These are phyloP conservation scores for Zaprionus lineosus DNA, from an alignment of 2,888 invertebrate genomes.

Conservation along the genomic window DNA sequence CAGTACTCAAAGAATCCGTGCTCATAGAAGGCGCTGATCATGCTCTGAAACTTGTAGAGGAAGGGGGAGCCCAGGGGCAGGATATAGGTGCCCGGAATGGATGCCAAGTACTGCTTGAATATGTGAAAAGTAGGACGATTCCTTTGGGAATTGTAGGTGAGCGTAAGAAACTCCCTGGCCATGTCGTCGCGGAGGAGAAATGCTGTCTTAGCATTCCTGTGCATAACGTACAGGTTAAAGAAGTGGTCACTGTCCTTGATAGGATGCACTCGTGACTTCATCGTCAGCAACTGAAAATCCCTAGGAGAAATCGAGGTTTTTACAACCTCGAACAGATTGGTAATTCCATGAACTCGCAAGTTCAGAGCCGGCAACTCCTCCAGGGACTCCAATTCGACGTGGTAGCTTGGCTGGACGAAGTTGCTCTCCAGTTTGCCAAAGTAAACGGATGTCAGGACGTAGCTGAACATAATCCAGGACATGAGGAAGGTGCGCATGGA, in stretches of 20 bases:
- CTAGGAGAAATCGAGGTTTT: conserved; percentile 38
- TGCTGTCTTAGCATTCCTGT: conserved; percentile 21
- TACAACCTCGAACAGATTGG: conserved; percentile 47
- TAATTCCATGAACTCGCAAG: conserved; percentile 59
- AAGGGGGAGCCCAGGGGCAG: conserved; percentile 72
- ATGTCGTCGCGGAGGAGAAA: conserved; percentile 72
- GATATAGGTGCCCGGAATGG: conserved; percentile 72
- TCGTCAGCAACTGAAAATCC: conserved; percentile 38
- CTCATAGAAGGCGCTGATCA: conserved; percentile 67
- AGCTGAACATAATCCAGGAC: conserved; percentile 80
- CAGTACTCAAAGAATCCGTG: conserved; percentile 78
- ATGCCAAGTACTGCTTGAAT: conserved; percentile 75
- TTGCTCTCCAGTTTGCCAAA: conserved; percentile 80
- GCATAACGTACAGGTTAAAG: conserved; percentile 26
- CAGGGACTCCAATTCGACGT: conserved; percentile 70
- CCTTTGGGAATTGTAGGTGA: conserved; percentile 65
- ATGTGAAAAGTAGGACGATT: conserved; percentile 77
- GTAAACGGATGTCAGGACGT: conserved; percentile 75
- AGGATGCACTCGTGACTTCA: conserved; percentile 36
- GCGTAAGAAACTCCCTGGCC: conserved; percentile 72
- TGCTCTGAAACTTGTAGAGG: conserved; percentile 68
- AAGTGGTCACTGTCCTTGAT: conserved; percentile 38
- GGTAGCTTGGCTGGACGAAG: conserved; percentile 76
- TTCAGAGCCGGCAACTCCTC: conserved; percentile 47
- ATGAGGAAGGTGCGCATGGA: conserved; percentile 74